These are phyloP conservation scores for Papilio polyxenes DNA, from an alignment of 1,140 invertebrate genomes.

Conservation along the genomic window DNA sequence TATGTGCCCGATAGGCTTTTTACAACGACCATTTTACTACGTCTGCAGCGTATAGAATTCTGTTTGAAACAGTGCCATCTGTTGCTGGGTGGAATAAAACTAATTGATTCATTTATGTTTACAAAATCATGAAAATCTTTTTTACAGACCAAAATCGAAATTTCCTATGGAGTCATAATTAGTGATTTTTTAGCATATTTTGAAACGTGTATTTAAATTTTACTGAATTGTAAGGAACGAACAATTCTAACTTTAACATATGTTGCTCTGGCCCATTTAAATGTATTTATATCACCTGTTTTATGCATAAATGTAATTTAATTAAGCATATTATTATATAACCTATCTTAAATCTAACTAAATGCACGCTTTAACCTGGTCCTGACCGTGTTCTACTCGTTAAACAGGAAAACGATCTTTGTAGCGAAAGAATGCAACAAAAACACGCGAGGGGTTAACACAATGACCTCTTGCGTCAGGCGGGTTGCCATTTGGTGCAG, in stretches of 20 bases:
- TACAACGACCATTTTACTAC: constrained; percentile 33
- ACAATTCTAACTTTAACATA: too few species aligned
- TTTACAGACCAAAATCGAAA: too few species aligned
- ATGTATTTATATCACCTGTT: too few species aligned
- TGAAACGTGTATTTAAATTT: too few species aligned
- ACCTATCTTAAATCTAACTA: neutral
- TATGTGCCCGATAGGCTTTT: constrained; percentile 41
- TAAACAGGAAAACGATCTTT: constrained; percentile 35
- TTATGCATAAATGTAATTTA: neutral
- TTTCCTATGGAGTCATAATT: too few species aligned
- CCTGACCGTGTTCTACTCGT: constrained; percentile 19
- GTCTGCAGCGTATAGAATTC: constrained; percentile 12
- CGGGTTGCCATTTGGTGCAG: constrained; percentile 27
- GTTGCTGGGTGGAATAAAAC: constrained; percentile 24
- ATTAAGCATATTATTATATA: neutral
- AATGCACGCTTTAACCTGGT: constrained; percentile 25
- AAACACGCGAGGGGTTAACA: constrained; percentile 38
- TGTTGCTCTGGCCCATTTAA: too few species aligned
- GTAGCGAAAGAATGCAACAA: constrained; percentile 35
- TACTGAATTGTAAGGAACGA: too few species aligned
- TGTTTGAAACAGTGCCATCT: constrained; percentile 38
- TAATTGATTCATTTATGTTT: neutral
- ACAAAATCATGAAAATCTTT: too few species aligned
- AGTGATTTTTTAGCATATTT: too few species aligned
- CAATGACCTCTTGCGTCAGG: constrained; percentile 38